Evolutionary conservation across 92 coral and sea anemone genomes (phyloP).

Genomic region (Phymanthus crucifer): DNA sequence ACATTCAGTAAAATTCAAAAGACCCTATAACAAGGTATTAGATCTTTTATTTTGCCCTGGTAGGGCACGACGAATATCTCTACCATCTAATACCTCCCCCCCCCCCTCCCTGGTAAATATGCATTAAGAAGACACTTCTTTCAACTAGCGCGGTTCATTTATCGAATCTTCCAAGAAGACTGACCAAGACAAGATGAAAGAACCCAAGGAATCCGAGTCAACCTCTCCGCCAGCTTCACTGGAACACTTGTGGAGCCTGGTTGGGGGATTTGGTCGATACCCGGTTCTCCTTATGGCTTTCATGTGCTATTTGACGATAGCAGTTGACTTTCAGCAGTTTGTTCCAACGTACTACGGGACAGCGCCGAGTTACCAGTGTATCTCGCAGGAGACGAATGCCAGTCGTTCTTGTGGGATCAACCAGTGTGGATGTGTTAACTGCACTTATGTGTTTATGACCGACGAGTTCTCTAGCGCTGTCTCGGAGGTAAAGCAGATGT

Average conservation of each 20-base stretch:
- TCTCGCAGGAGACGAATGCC: background rate
- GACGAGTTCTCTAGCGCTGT: slow-evolving; percentile 43
- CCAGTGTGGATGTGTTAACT: slow-evolving; percentile 32
- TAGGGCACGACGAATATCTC: too few species aligned
- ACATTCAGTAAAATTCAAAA: too few species aligned
- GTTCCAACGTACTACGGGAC: slow-evolving; percentile 29
- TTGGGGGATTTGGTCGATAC: slow-evolving; percentile 49
- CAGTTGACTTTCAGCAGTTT: slow-evolving; percentile 22
- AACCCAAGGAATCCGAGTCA: background rate
- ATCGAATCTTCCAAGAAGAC: too few species aligned
- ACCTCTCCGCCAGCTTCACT: background rate
- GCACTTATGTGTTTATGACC: slow-evolving; percentile 25
- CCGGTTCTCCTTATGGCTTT: slow-evolving; percentile 13
- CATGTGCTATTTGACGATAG: slow-evolving; percentile 30
- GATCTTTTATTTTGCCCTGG: too few species aligned
- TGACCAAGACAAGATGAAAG: too few species aligned
- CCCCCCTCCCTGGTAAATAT: too few species aligned
- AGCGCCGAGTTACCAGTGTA: slow-evolving; percentile 38
- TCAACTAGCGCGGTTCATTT: too few species aligned
- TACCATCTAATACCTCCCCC: too few species aligned
- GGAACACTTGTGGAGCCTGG: slow-evolving; percentile 33
- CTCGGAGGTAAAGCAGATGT: slow-evolving; percentile 41
- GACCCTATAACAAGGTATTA: too few species aligned
- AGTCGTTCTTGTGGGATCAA: slow-evolving; percentile 21
- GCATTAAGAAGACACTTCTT: too few species aligned